phyloP scores from a whole-genome alignment of 2,888 invertebrate species.

The Mimumesa dahlbomi region DNA sequence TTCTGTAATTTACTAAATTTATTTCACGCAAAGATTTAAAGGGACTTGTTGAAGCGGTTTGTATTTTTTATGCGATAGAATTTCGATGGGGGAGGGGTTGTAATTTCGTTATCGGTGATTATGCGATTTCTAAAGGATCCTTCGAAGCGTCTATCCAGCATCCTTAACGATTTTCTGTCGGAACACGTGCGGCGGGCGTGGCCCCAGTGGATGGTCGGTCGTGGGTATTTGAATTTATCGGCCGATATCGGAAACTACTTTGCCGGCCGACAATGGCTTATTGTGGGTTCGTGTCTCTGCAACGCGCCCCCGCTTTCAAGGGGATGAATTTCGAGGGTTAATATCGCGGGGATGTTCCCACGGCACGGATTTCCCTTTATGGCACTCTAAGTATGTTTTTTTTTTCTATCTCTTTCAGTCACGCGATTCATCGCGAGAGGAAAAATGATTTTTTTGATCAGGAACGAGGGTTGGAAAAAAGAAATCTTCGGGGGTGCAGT shows the following conservation, averaged over 20 bases:
- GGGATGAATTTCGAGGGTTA: slow-evolving; percentile 15
- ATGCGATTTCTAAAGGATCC: slow-evolving; percentile 40
- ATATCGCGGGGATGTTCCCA: slow-evolving; percentile 19
- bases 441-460: too few relatives aligned
- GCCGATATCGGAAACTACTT: slow-evolving; percentile 72
- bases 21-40: too few relatives aligned
- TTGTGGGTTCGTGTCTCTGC: slow-evolving; percentile 47
- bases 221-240: slow-evolving; percentile 73
- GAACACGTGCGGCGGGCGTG: slow-evolving; percentile 64
- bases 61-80: too few relatives aligned
- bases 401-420: too few relatives aligned
- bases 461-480: too few relatives aligned
- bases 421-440: too few relatives aligned
- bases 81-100: too few relatives aligned
- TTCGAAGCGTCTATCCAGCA: slow-evolving; percentile 49
- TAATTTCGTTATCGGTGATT: too few relatives aligned
- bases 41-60: too few relatives aligned
- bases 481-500: too few relatives aligned
- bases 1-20: too few relatives aligned
- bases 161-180: slow-evolving; percentile 74
- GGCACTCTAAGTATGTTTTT: too few relatives aligned
- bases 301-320: slow-evolving; percentile 14
- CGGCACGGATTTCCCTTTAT: slow-evolving; percentile 1
- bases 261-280: slow-evolving; percentile 67
- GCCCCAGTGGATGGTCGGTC: slow-evolving; percentile 47